Percentiles rank a stretch among this genome's conserved stretches.
These are phyloP conservation scores for Girardinichthys multiradiatus DNA, from an alignment of 2,113 vertebrate species.

Conservation along the genomic window DNA sequence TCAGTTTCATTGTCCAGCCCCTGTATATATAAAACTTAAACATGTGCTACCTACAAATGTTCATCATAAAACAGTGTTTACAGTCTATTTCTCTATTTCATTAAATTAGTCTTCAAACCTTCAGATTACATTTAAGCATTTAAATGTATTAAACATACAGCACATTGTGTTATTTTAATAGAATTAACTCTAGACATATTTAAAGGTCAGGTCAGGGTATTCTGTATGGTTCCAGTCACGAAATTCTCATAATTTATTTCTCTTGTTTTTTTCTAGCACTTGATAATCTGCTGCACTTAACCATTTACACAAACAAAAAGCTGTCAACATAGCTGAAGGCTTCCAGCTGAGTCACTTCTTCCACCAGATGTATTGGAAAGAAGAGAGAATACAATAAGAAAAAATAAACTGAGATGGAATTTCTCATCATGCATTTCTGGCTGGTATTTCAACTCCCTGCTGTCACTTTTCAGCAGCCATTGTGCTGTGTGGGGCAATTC, in stretches of 20 bases:
- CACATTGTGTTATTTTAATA: no score
- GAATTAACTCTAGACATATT: no score
- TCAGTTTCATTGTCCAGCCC: no score
- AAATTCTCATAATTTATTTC: background rate
- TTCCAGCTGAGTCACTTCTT: slow-evolving; percentile 54
- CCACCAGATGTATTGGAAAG: slow-evolving; percentile 19
- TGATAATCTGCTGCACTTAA: slow-evolving; percentile 56
- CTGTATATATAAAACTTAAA: no score
- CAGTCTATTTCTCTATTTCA: no score
- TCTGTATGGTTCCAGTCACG: background rate
- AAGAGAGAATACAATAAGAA: background rate
- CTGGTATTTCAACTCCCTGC: slow-evolving; percentile 29
- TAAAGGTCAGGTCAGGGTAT: no score
- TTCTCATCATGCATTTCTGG: slow-evolving; percentile 47
- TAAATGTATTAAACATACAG: no score
- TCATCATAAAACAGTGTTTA: no score
- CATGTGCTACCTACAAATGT: no score
- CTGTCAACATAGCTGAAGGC: slow-evolving; percentile 1
- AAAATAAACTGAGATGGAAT: slow-evolving; percentile 42
- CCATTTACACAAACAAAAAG: slow-evolving; percentile 55
- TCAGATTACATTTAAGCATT: no score
- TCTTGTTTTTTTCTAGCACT: slow-evolving; percentile 1
- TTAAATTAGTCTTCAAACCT: no score
- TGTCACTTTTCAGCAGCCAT: slow-evolving; percentile 61
- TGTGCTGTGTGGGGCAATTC: slow-evolving; percentile 56